Base-by-base conservation (phyloP, 2,797 vertebrate genomes). In the Pagetopsis macropterus region DNA sequence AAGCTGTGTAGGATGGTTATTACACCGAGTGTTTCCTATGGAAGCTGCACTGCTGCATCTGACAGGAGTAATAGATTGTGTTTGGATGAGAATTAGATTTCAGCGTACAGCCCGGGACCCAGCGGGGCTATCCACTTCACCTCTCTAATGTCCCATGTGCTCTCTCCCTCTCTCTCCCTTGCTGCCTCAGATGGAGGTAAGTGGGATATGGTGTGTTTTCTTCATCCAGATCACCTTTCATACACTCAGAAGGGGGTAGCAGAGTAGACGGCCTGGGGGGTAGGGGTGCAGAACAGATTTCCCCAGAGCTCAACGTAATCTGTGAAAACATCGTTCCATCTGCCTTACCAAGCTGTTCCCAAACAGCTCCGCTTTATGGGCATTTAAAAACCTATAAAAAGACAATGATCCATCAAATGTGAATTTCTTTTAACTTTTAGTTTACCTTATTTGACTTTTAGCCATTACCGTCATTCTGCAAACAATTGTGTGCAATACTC, bases 151-250 rank as follows among this genome's bases (percentile, higher is more conserved):
- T 89, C 81, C 79, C 84, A 81, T 92, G 87, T 91, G 86, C 81
- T 90, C 85, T 93, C 81, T 86, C 75, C 72, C 66, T 88, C 82
- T 66, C 81, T 81, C 76, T 81, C 78, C 70, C 67, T 62, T 65
- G 78, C 87, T 87, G 92, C 93, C 88, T 92, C 92, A 95, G 95
- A 95, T 79, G 95, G 94, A 93, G 94, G 95, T 95, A 93, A 95
- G 94, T 95, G 89, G 79, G 82, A 82, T 86, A 68, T 76, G 71
- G 86, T 82, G 84, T 87, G 65, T 92, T 88, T 90, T 88, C 71
- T 86, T 90, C 76, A 79, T 81, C 61, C 74, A 49, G 86, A 90
- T 92, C 91, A 88, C 86, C 87, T 91, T 92, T 92, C 93, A 86
- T 83, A 61, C 69, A 81, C 79, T 80, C 78, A 83, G 73, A 70